Percentiles rank a stretch among this genome's conserved stretches.
phyloP scores from a whole-genome alignment of 35 echinoderm and acorn worm species.

The Apostichopus japonicus region DNA sequence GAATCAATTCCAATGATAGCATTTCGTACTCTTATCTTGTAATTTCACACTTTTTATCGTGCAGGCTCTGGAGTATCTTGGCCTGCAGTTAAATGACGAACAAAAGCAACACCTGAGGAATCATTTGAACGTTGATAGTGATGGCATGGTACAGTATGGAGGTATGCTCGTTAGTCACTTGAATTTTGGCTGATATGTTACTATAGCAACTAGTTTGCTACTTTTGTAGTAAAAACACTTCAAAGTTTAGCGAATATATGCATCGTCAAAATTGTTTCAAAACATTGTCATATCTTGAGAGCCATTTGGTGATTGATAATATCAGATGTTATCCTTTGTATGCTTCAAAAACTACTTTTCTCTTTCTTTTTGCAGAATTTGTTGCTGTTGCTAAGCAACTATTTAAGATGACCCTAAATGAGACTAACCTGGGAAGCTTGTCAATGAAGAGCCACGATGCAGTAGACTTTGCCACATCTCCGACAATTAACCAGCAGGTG shows the following conservation, averaged over 20 bases:
- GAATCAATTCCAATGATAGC: too few relatives aligned
- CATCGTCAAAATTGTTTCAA: too few relatives aligned
- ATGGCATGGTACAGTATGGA: conserved; percentile 92
- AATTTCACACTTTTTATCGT: not conserved
- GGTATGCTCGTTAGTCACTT: conserved; percentile 58
- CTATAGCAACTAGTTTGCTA: not conserved
- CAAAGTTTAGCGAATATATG: too few relatives aligned
- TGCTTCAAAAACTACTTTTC: not conserved
- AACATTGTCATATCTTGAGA: too few relatives aligned
- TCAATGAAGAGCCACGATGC: conserved; percentile 72
- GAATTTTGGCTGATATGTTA: not conserved
- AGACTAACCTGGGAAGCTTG: conserved; percentile 66
- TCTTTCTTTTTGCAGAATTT: conserved; percentile 75
- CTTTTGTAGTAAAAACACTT: too few relatives aligned
- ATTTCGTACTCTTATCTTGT: not conserved
- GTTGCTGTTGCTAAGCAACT: conserved; percentile 85
- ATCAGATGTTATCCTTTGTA: too few relatives aligned
- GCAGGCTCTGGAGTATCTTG: conserved; percentile 90
- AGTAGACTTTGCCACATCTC: conserved; percentile 85
- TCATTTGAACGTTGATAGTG: conserved; percentile 65
- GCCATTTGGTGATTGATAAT: too few relatives aligned
- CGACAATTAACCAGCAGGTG: conserved; percentile 82
- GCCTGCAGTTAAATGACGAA: conserved; percentile 67
- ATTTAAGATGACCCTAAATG: conserved; percentile 84
- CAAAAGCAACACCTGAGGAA: conserved; percentile 69